Base-by-base conservation (phyloP, 2,888 invertebrate genomes). In the Polymixis lichenea region DNA sequence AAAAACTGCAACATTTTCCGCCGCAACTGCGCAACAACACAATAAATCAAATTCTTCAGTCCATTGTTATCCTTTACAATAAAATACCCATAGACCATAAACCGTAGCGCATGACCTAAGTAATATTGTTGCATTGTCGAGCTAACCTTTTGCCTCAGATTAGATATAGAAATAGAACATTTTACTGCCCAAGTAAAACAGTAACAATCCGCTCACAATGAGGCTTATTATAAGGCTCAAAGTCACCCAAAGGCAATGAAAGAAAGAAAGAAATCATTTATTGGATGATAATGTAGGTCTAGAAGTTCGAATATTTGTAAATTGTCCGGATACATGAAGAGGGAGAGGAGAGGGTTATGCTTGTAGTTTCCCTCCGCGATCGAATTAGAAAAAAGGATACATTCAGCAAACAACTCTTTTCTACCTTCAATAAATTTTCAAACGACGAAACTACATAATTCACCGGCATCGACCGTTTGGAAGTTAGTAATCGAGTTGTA, bases 31-130 rank as follows among this genome's bases (percentile, higher is more conserved):
- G 38, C 43, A 46, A 13, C 43, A 46, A 46, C 43, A 22, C 28
- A 49, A 76, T 79, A 81, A 82, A 82, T 82, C 46, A 69, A 13
- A 53, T 75, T n/a, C 55, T 32, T 55, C 22, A 61, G 22, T 3
- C 61, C 49, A 82, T 80, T 82, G 79, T 76, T 75, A 43, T 69
- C 66, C 65, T 66, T 51, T 58, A 77, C 25, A 61, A 80, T 66
- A 32, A 58, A 60, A 22, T 64, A 32, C 68, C n/a, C 38, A 11
- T 55, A 78, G 51, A 28, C 53, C 6, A 70, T 66, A 77, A 71
- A 82, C 19, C 25, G 19, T 46, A 53, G 51, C 65, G 65, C 77
- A 66, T 77, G 82, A 82, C 28, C 55, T 55, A 17, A 56, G 25
- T 15, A 11, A 43, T 51, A 51, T 56, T 69, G 69, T 69, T 49